Evolutionary conservation across 2,797 vertebrate genomes (phyloP), one percentile per base, ranked within the genome.

Genomic region (Leptodactylus fallax): DNA sequence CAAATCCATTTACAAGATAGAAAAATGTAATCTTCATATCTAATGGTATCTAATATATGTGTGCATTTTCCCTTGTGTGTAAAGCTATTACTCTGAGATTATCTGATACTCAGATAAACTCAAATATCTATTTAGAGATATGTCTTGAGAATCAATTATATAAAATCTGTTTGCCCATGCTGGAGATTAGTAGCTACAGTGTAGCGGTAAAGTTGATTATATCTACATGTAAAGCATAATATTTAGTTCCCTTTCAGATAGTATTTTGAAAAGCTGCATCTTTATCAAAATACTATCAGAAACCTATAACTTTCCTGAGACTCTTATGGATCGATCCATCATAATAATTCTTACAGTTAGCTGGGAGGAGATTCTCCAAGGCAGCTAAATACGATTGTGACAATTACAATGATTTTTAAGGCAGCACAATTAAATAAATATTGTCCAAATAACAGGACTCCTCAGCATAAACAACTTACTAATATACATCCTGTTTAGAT

Each of bases 121-220:
- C 67, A 83, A 55, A 67, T 83, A 53, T 83, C 81, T 56, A 83
- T 71, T 83, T 55, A 83, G 60, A 51, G 53, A 83, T 45, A 67
- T 56, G 63, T 55, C 81, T 21, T 23, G 21, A 25, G 65, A 71
- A 36, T 83, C 63, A 47, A 69, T 69, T 65, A 25, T 25, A 27
- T 19, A 49, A 53, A 53, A 51, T 63, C 21, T 27, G n/a, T 21
- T 8, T 56, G 14, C 13, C 21, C 61, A 23, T 21, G 61, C 58
- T 61, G 6, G 58, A 77, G 74, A 53, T 77, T 16, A 55, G 49
- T 14, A 67, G 65, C 65, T 10, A 36, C 36, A 36, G 36, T 36
- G 36, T 36, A 12, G 23, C 63, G 27, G 17, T 56, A 71, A 53
- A n/a, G 23, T 7, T 56, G 25, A 56, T 21, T 47, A 27, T 55